Evolutionary conservation across 2,797 vertebrate species (phyloP), one percentile per base, ranked within the genome.

Genomic region (Atherinosoma microstoma): DNA sequence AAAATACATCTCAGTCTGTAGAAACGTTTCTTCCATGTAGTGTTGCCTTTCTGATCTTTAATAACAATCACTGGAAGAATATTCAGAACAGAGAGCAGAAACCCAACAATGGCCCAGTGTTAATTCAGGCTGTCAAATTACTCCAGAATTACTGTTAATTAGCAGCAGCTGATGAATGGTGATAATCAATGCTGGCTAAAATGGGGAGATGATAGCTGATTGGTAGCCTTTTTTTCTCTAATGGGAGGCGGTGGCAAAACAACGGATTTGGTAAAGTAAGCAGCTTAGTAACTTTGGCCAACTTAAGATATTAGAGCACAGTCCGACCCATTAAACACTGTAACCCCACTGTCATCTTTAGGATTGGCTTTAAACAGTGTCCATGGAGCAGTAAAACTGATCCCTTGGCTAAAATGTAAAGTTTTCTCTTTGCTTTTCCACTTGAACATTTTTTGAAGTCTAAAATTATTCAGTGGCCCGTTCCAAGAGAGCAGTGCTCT

Each of bases 121-220:
- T 32, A 32, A 61, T 53, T 24, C 20, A 27, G 13, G 8, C 54
- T 24, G n/a, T 60, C 29, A 64, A 65, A 42, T 70, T 38, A 30
- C 24, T 66, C 45, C n/a, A 32, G 56, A 51, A 53, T 32, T 47
- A 12, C 1, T 29, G 51, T 22, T 70, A 56, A 70, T 61, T 64
- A 0, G 22, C 16, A 24, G 27, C n/a, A 69, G 56, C 13, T 35
- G 57, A n/a, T n/a, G 45, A 53, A 42, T 6, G 58, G 3, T n/a
- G 0, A 29, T 24, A 4, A 51, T 34, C 32, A 27, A 12, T 24
- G 20, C 53, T 18, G 47, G 9, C 3, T 29, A 10, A 51, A 36
- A n/a, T 3, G 16, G 34, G 11, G 15, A 54, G 10, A 42, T 0
- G 0, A 2, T 56, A 24, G 8, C 57, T 36, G 0, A 61, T 45